Evolutionary conservation across 92 coral and sea anemone species (phyloP), one percentile per base, ranked within the genome.

Genomic region (Phenganax subtilis): DNA sequence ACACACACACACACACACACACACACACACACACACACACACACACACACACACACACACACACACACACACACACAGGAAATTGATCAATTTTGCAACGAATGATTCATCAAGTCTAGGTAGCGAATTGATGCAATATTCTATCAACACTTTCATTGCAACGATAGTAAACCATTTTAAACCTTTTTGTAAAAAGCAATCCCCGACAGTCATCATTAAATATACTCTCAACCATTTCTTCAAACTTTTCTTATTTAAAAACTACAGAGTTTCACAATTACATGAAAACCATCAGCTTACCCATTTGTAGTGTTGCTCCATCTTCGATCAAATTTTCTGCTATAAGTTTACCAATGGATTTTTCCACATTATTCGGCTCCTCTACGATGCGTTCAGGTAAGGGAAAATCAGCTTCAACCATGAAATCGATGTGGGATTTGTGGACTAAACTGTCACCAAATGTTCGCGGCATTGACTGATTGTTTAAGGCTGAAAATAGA

Each of bases 281-380:
- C 57, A 54, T 15, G 15, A 17, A 7, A 51, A 29, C 10, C 51
- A 73, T 55, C 59, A 31, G 52, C 82, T 84, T 68, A 93, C 97
- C 97, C 97, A 91, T 93, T 57, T 93, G 97, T 37, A 93, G 89
- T 51, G 97, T 91, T 25, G 97, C 97, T 54, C 97, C 97, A 91
- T 93, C 85, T 28, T 78, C 93, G 53, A 93, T 90, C 64, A 93
- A 85, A 62, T 93, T 90, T 16, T 88, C 87, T 14, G 97, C 97
- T 57, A 93, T 89, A 6, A 88, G 83, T 87, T 91, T 76, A 11
- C 97, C 97, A 86, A 93, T 93, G 29, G 82, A 88, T 57, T 85
- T 87, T 60, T 93, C 97, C 57, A 87, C 93, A 7, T 90, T 88
- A 61, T 87, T 72, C 30, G 92, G 85, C 7, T 81, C 79, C n/a